phyloP scores from a whole-genome alignment of 2,888 invertebrate species.

The Trichogramma evanescens region DNA sequence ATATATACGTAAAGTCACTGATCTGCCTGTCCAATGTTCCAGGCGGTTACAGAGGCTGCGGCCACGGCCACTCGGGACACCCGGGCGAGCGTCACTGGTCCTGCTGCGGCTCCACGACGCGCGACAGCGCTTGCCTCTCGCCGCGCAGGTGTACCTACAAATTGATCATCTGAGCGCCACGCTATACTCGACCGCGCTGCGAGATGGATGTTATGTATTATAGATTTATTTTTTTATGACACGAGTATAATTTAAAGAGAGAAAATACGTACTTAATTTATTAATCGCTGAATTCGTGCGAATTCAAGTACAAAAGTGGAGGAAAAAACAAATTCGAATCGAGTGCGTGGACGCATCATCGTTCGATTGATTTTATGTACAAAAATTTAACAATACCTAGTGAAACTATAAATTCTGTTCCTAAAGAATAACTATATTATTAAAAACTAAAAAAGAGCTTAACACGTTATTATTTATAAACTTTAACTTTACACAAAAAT shows the following conservation, averaged over 20 bases:
- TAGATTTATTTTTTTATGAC: too few relatives aligned
- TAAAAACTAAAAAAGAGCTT: too few relatives aligned
- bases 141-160: slow-evolving; percentile 30
- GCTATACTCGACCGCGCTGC: too few relatives aligned
- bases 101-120: slow-evolving; percentile 59
- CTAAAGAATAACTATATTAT: neutral
- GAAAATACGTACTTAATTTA: too few relatives aligned
- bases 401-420: neutral
- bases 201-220: too few relatives aligned
- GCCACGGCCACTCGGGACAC: slow-evolving; percentile 75
- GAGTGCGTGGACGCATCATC: too few relatives aligned
- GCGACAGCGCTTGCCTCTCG: slow-evolving; percentile 32
- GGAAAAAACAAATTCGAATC: too few relatives aligned
- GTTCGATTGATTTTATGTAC: neutral
- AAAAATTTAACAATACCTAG: neutral
- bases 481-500: neutral
- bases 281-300: too few relatives aligned
- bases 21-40: slow-evolving; percentile 2
- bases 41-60: slow-evolving; percentile 60
- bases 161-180: slow-evolving; percentile 15
- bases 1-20: neutral
- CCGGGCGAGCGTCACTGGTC: slow-evolving; percentile 78
- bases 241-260: too few relatives aligned
- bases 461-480: neutral
- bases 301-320: too few relatives aligned